These are phyloP conservation scores for Drosophila subquinaria DNA, from an alignment of 2,888 invertebrate species.

Conservation along the genomic window DNA sequence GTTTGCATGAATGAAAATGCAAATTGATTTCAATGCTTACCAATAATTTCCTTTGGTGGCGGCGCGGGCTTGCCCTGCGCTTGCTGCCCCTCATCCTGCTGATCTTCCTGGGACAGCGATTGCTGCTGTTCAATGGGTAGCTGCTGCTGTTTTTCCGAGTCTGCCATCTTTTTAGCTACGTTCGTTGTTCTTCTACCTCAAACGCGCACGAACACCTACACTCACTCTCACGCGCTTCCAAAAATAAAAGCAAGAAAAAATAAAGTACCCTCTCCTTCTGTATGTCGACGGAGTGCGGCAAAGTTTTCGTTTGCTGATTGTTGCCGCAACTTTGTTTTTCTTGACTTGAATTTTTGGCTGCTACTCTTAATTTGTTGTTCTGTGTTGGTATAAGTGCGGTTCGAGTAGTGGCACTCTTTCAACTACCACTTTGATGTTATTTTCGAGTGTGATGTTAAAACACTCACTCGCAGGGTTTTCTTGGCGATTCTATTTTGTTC, in stretches of 20 bases:
- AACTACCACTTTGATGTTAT: conserved; percentile 84
- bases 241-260: conserved; percentile 69
- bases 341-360: conserved; percentile 58
- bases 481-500: conserved; percentile 82
- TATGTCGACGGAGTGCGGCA: conserved; percentile 45
- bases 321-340: conserved; percentile 66
- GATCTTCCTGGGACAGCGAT: conserved; percentile 84
- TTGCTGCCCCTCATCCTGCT: conserved; percentile 79
- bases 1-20: conserved; percentile 67
- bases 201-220: conserved; percentile 53
- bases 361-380: conserved; percentile 47
- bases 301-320: conserved; percentile 51
- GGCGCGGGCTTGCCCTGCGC: conserved; percentile 82
- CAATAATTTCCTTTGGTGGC: conserved; percentile 94
- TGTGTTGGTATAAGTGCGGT: conserved; percentile 66
- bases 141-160: conserved; percentile 90
- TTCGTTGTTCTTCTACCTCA: conserved; percentile 57
- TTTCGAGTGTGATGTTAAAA: conserved; percentile 87
- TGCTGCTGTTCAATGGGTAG: conserved; percentile 86
- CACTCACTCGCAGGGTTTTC: conserved; percentile 88
- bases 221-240: conserved; percentile 52
- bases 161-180: conserved; percentile 90
- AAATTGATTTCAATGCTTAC: conserved; percentile 86
- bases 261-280: conserved; percentile 50
- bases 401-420: conserved; percentile 81